phyloP scores from a whole-genome alignment of 2,797 vertebrate genomes.

The Sardinella longiceps region DNA sequence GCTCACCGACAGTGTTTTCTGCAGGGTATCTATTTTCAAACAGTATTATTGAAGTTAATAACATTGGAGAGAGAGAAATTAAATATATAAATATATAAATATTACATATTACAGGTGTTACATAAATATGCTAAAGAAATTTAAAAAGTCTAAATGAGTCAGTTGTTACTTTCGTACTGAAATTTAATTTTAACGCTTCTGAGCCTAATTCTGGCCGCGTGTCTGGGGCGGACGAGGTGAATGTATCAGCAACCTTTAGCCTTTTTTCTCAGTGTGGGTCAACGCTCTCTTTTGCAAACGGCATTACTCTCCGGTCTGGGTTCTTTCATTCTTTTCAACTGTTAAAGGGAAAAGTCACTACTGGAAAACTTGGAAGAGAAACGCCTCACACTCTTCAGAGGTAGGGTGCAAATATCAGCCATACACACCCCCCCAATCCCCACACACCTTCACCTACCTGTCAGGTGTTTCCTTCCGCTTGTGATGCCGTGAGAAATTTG shows the following conservation, averaged over 20 bases:
- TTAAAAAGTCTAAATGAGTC: slow-evolving; percentile 70
- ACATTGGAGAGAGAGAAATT: slow-evolving; percentile 62
- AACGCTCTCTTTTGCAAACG: slow-evolving; percentile 65
- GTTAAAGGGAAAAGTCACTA: slow-evolving; percentile 78
- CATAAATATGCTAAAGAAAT: slow-evolving; percentile 79
- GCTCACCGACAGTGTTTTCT: slow-evolving; percentile 76
- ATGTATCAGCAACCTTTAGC: slow-evolving; percentile 76
- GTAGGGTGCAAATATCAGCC: background rate
- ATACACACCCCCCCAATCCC: too few relatives aligned
- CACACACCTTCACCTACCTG: background rate
- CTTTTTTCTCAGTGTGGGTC: slow-evolving; percentile 61
- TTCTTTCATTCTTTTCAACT: slow-evolving; percentile 68
- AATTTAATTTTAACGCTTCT: slow-evolving; percentile 71
- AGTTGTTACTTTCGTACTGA: slow-evolving; percentile 70
- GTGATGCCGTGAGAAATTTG: slow-evolving; percentile 45
- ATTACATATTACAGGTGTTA: slow-evolving; percentile 79
- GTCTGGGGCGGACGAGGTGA: slow-evolving; percentile 70
- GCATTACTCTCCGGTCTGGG: slow-evolving; percentile 79
- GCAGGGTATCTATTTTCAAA: slow-evolving; percentile 77
- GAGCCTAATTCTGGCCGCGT: slow-evolving; percentile 61
- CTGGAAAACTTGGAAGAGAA: slow-evolving; percentile 71
- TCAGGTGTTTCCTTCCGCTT: slow-evolving; percentile 33
- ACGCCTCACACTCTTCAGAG: slow-evolving; percentile 56
- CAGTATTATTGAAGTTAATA: slow-evolving; percentile 74
- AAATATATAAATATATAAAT: slow-evolving; percentile 61